These are phyloP conservation scores for Gallinago undulata DNA, from an alignment of 2,113 vertebrate species.

Conservation along the genomic window DNA sequence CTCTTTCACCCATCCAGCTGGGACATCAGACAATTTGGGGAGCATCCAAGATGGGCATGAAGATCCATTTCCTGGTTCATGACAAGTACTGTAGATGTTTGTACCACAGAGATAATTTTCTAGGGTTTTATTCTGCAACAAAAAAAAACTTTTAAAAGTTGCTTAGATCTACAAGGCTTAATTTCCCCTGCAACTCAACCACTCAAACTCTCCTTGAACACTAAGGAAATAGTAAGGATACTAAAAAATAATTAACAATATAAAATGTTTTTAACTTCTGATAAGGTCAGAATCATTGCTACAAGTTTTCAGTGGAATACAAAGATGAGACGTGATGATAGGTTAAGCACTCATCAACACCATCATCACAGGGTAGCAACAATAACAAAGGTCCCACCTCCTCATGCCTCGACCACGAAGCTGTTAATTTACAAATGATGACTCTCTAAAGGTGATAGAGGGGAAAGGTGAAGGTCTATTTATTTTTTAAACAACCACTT, in stretches of 20 bases:
- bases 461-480: not conserved
- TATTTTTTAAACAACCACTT: not conserved
- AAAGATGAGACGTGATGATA: not conserved
- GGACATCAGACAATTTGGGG: conserved; percentile 49
- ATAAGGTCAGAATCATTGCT: not conserved
- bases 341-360: not conserved
- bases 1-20: conserved; percentile 36
- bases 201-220: not conserved
- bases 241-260: not conserved
- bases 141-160: not conserved
- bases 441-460: not conserved
- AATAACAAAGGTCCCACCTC: not conserved
- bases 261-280: not conserved
- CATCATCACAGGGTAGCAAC: not conserved
- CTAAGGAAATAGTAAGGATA: not conserved
- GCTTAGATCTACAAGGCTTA: not conserved
- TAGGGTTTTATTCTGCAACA: not conserved
- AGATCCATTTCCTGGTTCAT: conserved; percentile 32
- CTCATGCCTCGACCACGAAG: not conserved
- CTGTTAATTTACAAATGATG: not conserved
- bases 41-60: conserved; percentile 30
- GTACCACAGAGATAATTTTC: not conserved
- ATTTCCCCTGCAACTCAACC: not conserved
- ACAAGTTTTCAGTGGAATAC: not conserved
- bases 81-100: conserved; percentile 32